A percentile compares a stretch with the other conserved stretches of the same genome.
Conservation (phyloP, 2,797 vertebrate species). For the Rallus crepitans region DNA sequence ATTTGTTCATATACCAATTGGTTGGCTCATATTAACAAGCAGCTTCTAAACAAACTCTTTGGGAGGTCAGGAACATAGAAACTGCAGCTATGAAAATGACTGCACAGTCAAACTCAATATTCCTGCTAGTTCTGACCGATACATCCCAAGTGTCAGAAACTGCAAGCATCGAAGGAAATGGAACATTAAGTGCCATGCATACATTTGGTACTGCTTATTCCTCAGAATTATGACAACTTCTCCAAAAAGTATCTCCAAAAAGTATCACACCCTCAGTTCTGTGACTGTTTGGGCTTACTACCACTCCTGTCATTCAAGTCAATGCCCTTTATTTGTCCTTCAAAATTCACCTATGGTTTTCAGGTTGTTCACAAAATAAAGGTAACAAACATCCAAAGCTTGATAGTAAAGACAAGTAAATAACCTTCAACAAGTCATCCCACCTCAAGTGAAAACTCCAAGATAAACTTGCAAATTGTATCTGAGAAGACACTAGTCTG, state of each 20-base stretch:
- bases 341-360: not conserved
- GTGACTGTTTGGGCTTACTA: not conserved
- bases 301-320: not conserved
- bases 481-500: not conserved
- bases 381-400: not conserved
- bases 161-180: not conserved
- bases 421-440: slow-evolving; percentile 11
- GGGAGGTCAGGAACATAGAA: not conserved
- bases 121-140: not conserved
- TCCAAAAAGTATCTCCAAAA: not conserved
- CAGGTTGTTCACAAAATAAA: not conserved
- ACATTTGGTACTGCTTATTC: not conserved
- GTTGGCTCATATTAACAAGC: not conserved
- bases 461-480: slow-evolving; percentile 38
- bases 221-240: not conserved
- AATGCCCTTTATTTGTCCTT: not conserved
- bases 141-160: not conserved
- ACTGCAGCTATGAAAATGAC: not conserved
- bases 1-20: not conserved
- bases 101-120: not conserved
- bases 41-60: not conserved
- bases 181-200: not conserved
- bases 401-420: slow-evolving; percentile 11
- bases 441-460: slow-evolving; percentile 1
- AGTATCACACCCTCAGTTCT: not conserved